Conservation (phyloP, 2,888 invertebrate species). For the Bibio marci region DNA sequence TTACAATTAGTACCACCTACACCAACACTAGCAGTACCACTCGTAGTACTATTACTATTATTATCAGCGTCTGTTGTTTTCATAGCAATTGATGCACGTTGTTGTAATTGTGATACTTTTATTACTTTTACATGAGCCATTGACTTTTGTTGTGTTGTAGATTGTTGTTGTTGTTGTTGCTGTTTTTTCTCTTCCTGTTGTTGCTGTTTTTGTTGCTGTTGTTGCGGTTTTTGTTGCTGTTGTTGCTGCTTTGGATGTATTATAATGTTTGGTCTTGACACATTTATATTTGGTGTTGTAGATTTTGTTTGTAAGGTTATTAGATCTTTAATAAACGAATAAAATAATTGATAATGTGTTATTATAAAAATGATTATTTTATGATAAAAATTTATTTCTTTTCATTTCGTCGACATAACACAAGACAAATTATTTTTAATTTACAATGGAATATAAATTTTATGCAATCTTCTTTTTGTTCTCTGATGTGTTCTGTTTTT, state of each 20-base stretch:
- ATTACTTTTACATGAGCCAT: not conserved
- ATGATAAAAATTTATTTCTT: too few species aligned
- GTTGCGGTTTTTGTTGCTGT: not conserved
- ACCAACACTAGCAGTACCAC: too few species aligned
- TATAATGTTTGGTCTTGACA: not conserved
- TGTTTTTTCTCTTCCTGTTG: not conserved
- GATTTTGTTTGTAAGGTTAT: not conserved
- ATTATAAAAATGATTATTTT: too few species aligned
- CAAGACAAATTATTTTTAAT: too few species aligned
- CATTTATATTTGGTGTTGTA: not conserved
- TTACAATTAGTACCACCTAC: too few species aligned
- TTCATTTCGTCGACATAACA: too few species aligned
- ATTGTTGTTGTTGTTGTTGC: conserved; percentile 2
- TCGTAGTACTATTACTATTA: too few species aligned
- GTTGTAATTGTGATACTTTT: not conserved
- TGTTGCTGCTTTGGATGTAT: not conserved
- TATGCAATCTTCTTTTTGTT: too few species aligned
- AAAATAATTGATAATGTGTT: too few species aligned
- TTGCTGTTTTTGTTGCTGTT: conserved; percentile 2
- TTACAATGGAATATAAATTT: too few species aligned
- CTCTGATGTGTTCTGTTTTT: too few species aligned
- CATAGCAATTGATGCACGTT: not conserved
- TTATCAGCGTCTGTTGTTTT: too few species aligned
- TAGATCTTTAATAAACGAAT: not conserved
- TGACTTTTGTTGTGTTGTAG: not conserved